Evolutionary conservation across 2,797 vertebrate genomes (phyloP), one percentile per base, ranked within the genome.

Genomic region (Gymnocypris eckloni): DNA sequence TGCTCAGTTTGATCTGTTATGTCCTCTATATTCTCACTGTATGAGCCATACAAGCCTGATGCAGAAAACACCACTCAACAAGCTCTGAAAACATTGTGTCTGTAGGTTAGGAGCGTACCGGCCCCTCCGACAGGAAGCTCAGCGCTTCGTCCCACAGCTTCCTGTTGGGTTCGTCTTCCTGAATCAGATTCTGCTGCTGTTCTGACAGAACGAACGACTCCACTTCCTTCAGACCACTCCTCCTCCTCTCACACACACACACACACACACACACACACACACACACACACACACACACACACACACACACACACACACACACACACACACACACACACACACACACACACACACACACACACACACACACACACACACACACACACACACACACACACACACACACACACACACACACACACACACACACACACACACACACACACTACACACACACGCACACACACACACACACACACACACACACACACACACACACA

Each of bases 61-160:
- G 54, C 15, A 8, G 22, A 20, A 56, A 56, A 56, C 8, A 9
- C 9, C 0, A 56, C 18, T 9, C 6, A 54, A 59, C 56, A 56
- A 56, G 8, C 52, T 20, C 5, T 52, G 2, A 52, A 52, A 18
- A 18, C 18, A 18, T 16, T 16, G 50, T 79, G 37, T 7, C 0
- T 43, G 10, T 20, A 11, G 10, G 59, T 13, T 16, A 4, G 37
- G 37, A 33, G 54, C 33, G 28, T 64, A 99, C 98, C 91, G 97
- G 98, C 90, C 98, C 98, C 94, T 99, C 98, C 89, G 94, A 95
- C 50, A 99, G 96, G 89, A 95, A 95, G 81, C 92, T 94, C 91
- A 98, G 95, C 88, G 97, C 97, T 95, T 99, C 98, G 90, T 98
- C 98, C 98, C 98, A 99, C 39, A 97, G 92, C 91, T 99, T 99